Evolutionary conservation across 2,113 vertebrate species (phyloP).

Genomic region (Nettapus auritus): DNA sequence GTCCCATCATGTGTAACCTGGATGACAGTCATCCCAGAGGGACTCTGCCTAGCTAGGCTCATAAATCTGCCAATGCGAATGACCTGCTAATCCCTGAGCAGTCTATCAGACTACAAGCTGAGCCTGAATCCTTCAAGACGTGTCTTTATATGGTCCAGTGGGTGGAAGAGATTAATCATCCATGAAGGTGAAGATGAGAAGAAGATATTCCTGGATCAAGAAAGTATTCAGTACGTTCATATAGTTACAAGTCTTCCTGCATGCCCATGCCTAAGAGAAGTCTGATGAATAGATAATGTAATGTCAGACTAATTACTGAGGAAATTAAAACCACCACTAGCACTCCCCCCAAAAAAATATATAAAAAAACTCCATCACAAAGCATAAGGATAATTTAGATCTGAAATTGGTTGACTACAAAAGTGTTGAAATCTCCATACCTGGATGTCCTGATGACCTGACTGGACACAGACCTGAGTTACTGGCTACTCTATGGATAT

Average conservation of each 20-base stretch:
- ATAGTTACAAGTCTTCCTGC: neutral
- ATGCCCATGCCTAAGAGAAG: neutral
- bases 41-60: neutral
- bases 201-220: neutral
- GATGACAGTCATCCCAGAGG: neutral
- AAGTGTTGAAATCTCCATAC: neutral
- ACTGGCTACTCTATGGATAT: neutral
- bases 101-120: neutral
- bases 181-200: neutral
- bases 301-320: neutral
- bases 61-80: neutral
- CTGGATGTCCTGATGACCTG: neutral
- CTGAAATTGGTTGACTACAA: neutral
- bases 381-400: neutral
- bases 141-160: neutral
- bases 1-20: neutral
- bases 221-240: neutral
- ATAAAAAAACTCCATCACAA: too few species aligned
- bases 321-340: too few species aligned
- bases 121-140: neutral
- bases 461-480: neutral
- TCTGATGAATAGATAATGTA: neutral
- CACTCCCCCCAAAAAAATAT: too few species aligned
- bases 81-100: neutral
- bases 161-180: neutral